Base-by-base conservation (phyloP, 2,888 invertebrate species). In the Augiades crinisus region DNA sequence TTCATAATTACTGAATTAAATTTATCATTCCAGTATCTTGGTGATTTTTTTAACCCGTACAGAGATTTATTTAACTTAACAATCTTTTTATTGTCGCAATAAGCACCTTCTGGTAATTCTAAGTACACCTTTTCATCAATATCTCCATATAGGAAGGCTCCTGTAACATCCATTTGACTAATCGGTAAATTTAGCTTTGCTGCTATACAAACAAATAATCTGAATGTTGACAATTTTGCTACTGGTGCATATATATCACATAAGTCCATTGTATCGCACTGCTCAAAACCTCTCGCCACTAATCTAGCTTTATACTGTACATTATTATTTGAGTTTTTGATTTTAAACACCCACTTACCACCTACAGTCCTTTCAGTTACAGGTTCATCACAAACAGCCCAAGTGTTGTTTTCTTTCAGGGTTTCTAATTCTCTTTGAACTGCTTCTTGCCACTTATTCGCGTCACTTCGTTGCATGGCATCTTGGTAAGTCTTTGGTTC, bases 241-340 rank as follows among this genome's bases (percentile, higher is more conserved):
- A 61, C 55, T 10, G 59, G 58, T 4, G 61, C 54, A 53, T 59
- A 61, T 27, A 49, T 38, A 1, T 56, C 53, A 50, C 12, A 13
- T 0, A 53, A 40, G 41, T 56, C 43, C n/a, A 60, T 31, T 2
- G 24, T 12, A 45, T 56, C 40, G 34, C 56, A 22, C 44, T 64
- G 63, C 24, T 65, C 56, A 44, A 64, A 64, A 0, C 61, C 64
- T 13, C 62, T 47, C 2, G 63, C 64, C 0, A 64, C 64, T 40
- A 67, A 36, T 10, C 61, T 60, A 19, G 66, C 63, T 41, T 64
- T 62, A 46, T 60, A 58, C n/a, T n/a, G n/a, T n/a, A n/a, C n/a
- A 19, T 53, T 30, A 14, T 17, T 46, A 47, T 6, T 8, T n/a
- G 53, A 5, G 13, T 47, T 27, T 34, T 61, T 65, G 0, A 57